Conservation (phyloP, 2,797 vertebrate species). For the Gila robusta region DNA sequence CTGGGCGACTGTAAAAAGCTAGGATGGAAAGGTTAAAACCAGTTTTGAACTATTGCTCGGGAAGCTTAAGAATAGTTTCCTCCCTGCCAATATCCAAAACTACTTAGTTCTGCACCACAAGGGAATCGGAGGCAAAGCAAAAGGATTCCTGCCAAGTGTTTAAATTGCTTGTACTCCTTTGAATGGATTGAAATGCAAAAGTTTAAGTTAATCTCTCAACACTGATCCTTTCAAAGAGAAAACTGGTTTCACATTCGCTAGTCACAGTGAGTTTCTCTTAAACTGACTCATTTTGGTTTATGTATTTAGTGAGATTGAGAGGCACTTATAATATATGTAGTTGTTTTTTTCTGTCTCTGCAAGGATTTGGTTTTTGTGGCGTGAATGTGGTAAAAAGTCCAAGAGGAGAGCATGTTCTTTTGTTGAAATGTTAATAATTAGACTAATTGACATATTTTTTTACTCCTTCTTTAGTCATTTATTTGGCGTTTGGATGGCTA, state of each 20-base stretch:
- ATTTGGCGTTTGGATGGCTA: neutral
- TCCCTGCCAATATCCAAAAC: slow-evolving; percentile 17
- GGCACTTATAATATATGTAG: neutral
- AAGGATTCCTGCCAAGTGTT: slow-evolving; percentile 18
- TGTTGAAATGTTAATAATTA: neutral
- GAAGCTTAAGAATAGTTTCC: neutral
- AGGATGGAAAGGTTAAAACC: slow-evolving; percentile 5
- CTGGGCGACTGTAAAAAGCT: neutral
- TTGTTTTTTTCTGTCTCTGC: neutral
- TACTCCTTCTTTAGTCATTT: neutral
- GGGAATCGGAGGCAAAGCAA: slow-evolving; percentile 1
- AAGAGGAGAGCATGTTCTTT: neutral
- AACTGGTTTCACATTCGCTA: slow-evolving; percentile 8
- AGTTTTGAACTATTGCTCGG: neutral
- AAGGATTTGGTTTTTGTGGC: neutral
- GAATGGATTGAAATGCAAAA: neutral
- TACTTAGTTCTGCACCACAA: slow-evolving; percentile 34
- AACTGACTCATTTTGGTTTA: neutral
- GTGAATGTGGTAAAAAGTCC: neutral
- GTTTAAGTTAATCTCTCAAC: slow-evolving; percentile 28
- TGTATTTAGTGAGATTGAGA: neutral
- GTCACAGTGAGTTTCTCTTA: neutral
- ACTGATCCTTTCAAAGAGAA: slow-evolving; percentile 23
- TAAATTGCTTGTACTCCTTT: slow-evolving; percentile 24
- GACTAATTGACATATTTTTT: neutral